phyloP scores from a whole-genome alignment of 2,797 vertebrate species.

The Salmo trutta region DNA sequence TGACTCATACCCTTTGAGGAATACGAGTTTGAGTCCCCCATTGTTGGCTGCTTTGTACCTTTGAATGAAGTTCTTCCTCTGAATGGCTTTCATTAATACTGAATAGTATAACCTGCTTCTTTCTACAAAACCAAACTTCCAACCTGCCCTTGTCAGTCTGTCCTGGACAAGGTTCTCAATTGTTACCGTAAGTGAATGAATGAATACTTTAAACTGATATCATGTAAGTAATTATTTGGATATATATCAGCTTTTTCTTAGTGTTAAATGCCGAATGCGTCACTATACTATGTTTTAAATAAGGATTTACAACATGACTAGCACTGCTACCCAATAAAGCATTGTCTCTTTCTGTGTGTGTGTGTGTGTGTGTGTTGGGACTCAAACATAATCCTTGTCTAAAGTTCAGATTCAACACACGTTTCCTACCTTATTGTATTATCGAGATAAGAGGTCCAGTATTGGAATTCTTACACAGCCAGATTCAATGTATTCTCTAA shows the following conservation, averaged over 20 bases:
- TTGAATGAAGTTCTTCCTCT: conserved; percentile 53
- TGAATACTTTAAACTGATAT: conserved; percentile 31
- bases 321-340: conserved; percentile 23
- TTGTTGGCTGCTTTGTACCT: conserved; percentile 35
- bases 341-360: neutral
- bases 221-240: conserved; percentile 29
- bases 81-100: conserved; percentile 39
- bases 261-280: conserved; percentile 52
- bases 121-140: conserved; percentile 8
- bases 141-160: conserved; percentile 23
- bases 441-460: neutral
- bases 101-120: neutral
- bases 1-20: conserved; percentile 31
- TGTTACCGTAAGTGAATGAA: conserved; percentile 49
- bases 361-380: conserved; percentile 17
- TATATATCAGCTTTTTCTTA: conserved; percentile 22
- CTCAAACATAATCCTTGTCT: neutral
- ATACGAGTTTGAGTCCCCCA: conserved; percentile 34
- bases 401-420: neutral
- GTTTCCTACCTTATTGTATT: no score
- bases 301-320: conserved; percentile 30
- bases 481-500: neutral
- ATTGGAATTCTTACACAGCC: neutral
- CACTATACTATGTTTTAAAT: conserved; percentile 42
- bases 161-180: conserved; percentile 46